Base-by-base conservation (phyloP, 2,888 invertebrate genomes). In the Spialia ferax region DNA sequence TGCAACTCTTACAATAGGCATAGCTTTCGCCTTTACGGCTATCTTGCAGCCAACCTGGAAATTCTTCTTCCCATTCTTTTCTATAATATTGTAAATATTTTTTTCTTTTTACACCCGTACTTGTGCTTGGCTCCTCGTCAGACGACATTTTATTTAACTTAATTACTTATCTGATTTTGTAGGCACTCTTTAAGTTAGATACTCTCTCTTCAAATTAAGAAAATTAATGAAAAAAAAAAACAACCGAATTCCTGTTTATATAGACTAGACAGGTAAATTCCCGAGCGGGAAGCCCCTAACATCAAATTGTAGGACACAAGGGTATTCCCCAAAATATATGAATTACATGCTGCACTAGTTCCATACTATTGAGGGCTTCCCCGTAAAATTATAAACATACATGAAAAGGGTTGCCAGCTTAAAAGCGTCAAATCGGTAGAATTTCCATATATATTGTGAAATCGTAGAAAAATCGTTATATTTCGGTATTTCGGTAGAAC, bases 41-140 rank as follows among this genome's bases (percentile, higher is more conserved):
- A 57, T 68, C 57, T 57, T 63, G 57, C 15, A 62, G 50, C 52
- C 59, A 63, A 13, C 61, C 70, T 70, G 63, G 32, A 56, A 68
- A 65, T 71, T 69, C 69, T 71, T 68, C 68, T 69, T 65, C 56
- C 63, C 69, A 69, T 68, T 71, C 62, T 55, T 71, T 71, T 69
- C 56, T 70, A 63, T 69, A 69, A 66, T 63, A 70, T 70, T 69
- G 65, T 70, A 65, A 23, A 69, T 70, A 68, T 69, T 69, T 71
- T 69, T 63, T 69, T 69, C 70, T 63, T 71, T 23, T 69, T 71
- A 56, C 66, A 67, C 63, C 63, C 63, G 55, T 42, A 63, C 66
- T 70, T 69, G 70, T 62, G 60, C 65, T 68, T 38, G 35, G 57
- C 29, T 65, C 52, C 59, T 65, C 59, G 65, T 65, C 59, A 35